These are phyloP conservation scores for Sebastes schlegelii DNA, from an alignment of 2,113 vertebrate genomes.

Conservation along the genomic window DNA sequence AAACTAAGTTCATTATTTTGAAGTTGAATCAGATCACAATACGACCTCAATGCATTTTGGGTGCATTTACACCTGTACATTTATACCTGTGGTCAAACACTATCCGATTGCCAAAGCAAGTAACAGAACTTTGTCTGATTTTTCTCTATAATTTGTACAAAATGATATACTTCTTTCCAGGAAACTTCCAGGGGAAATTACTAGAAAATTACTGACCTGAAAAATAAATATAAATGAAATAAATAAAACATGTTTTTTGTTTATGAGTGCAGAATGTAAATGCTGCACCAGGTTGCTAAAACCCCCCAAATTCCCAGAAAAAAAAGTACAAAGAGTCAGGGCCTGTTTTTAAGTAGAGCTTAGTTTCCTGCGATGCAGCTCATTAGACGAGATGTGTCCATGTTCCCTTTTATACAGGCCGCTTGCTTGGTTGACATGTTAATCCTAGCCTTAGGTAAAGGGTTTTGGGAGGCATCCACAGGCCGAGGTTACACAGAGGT, in stretches of 20 bases:
- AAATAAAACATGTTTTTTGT: background rate
- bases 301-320: background rate
- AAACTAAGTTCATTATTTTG: no score
- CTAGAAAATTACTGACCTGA: background rate
- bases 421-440: constrained; percentile 51
- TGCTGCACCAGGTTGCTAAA: background rate
- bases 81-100: no score
- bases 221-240: background rate
- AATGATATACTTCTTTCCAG: background rate
- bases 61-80: no score
- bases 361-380: constrained; percentile 23
- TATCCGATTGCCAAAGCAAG: background rate
- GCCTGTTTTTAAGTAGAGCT: constrained; percentile 4
- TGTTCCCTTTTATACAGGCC: constrained; percentile 36
- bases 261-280: background rate
- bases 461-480: constrained; percentile 27
- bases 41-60: no score
- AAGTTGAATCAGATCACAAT: no score
- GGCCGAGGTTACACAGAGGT: constrained; percentile 59
- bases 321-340: background rate
- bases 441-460: constrained; percentile 67
- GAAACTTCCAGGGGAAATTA: background rate
- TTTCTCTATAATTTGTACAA: background rate
- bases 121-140: background rate
- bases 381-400: constrained; percentile 41